Conservation (phyloP, 2,113 vertebrate species). For the Capreolus pygargus region DNA sequence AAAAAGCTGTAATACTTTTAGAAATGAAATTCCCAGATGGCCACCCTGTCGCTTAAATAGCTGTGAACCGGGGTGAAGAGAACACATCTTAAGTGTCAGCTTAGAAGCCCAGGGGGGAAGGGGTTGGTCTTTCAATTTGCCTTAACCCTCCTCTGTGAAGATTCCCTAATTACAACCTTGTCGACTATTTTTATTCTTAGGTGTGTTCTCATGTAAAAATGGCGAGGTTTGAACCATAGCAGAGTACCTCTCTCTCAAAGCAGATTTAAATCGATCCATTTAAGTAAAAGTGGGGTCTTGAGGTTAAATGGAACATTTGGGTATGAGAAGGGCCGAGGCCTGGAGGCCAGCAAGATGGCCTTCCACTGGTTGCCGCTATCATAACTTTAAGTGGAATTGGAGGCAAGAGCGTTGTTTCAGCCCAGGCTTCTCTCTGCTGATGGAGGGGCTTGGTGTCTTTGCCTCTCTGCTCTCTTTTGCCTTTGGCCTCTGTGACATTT, state of each 20-base stretch:
- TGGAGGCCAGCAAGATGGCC: neutral
- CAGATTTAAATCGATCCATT: neutral
- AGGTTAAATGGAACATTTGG: neutral
- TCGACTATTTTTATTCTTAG: neutral
- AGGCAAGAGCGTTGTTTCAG: neutral
- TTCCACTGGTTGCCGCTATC: accelerated
- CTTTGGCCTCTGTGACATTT: neutral
- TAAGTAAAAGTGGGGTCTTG: neutral
- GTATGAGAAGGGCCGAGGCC: neutral
- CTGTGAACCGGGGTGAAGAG: neutral
- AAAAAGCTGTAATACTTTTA: neutral
- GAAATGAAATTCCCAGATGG: neutral
- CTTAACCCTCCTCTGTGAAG: neutral
- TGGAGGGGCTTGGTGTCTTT: neutral
- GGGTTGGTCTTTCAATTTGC: neutral
- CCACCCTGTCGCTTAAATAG: neutral
- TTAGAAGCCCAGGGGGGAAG: neutral
- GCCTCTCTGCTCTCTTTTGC: neutral
- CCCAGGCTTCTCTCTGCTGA: neutral
- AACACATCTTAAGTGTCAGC: neutral
- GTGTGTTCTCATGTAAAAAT: neutral
- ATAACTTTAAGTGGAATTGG: accelerated
- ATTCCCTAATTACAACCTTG: neutral
- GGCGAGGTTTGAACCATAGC: neutral
- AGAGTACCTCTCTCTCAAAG: neutral